Evolutionary conservation across 1,140 invertebrate genomes (phyloP), one percentile per base, ranked within the genome.

Genomic region (Monomorium pharaonis): DNA sequence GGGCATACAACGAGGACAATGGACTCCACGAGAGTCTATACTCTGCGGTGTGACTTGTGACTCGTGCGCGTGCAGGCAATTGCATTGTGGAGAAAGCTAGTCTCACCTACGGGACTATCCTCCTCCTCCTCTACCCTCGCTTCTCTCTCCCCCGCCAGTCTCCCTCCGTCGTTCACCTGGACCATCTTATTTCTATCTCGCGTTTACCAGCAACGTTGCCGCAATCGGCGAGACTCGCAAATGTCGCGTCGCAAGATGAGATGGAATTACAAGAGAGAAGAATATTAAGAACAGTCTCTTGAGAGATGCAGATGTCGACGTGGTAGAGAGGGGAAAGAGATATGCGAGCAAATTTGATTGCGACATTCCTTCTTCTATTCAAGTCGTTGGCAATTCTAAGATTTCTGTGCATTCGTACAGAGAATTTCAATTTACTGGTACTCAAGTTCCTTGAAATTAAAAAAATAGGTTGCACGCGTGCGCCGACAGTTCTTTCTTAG

Each of bases 61-160:
- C 72, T 89, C 69, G 76, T 21, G 76, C 77, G 84, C 62, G 65
- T 90, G 77, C 75, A 88, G n/a, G 74, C 77, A 81, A 90, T 89
- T 81, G 88, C 89, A 90, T 88, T 78, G 67, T 37, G 72, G 88
- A 90, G 89, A 90, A 90, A 90, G 89, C 84, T 84, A 75, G 56
- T 54, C 86, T 78, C 27, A 80, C 84, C 44, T 44, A 49, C 72
- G 74, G 75, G 37, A 65, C 47, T 70, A 33, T 56, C 44, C 30
- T 75, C 62, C 37, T 56, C 12, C 33, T 14, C 54, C n/a, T 21
- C 42, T 44, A 51, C 56, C 67, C 42, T 42, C 12, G 44, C 37
- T 1, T 49, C 44, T 6, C 18, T 21, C 65, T 56, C 7, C 18
- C 42, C 18, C 42, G 37, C 27, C 37, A 12, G 37, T 77, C 18